These are phyloP conservation scores for Scylla paramamosain DNA, from an alignment of 1,140 invertebrate species.

Conservation along the genomic window DNA sequence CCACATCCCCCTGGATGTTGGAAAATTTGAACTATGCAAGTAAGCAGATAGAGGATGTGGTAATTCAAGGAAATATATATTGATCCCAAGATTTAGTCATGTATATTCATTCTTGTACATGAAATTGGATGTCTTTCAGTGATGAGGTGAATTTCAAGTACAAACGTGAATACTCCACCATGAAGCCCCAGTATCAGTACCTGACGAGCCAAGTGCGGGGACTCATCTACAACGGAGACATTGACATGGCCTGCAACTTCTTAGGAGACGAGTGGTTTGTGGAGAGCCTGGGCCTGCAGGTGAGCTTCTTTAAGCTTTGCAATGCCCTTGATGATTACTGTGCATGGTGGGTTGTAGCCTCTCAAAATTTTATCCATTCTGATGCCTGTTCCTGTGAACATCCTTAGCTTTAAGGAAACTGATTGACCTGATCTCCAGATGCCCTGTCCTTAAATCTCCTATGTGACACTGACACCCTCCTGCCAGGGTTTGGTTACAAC, in stretches of 20 bases:
- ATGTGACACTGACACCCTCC: no score
- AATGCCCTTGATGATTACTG: not conserved
- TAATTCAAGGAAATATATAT: not conserved
- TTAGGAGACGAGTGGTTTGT: conserved; percentile 70
- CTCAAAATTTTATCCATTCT: not conserved
- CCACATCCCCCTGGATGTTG: conserved; percentile 54
- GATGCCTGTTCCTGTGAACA: no score
- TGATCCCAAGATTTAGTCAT: not conserved
- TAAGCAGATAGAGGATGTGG: conserved; percentile 13
- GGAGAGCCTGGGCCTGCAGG: conserved; percentile 55
- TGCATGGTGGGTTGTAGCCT: not conserved
- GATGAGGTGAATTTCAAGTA: conserved; percentile 61
- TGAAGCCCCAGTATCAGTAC: conserved; percentile 58
- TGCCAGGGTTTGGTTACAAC: no score
- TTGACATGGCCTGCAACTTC: conserved; percentile 72
- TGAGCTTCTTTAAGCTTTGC: not conserved
- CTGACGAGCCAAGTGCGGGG: conserved; percentile 48
- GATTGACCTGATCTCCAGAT: no score
- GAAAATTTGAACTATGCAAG: conserved; percentile 70
- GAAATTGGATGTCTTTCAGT: not conserved
- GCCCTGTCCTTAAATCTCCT: no score
- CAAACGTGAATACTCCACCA: conserved; percentile 64
- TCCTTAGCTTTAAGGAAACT: no score
- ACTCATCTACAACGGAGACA: conserved; percentile 66
- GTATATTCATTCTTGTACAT: not conserved